Evolutionary conservation across 2,888 invertebrate genomes (phyloP), one percentile per base, ranked within the genome.

Genomic region (Falcaria lacertinaria): DNA sequence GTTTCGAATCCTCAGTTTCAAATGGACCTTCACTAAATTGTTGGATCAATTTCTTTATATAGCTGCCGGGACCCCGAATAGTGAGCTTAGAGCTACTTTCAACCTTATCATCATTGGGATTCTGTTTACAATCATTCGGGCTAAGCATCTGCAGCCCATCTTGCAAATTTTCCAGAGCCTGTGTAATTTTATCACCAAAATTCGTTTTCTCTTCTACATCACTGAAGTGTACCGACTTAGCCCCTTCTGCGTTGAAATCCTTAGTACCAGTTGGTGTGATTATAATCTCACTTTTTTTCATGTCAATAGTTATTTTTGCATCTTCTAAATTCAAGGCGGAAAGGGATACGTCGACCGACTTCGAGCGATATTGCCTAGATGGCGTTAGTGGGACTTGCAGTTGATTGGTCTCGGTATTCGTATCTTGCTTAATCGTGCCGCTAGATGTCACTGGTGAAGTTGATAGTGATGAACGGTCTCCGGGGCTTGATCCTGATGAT

Each of bases 281-380:
- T 0, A 64, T 71, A 0, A 89, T 87, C 70, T 89, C 87, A 28
- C 71, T 86, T n/a, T 77, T 84, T 52, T 78, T 80, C 49, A 79
- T 74, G 39, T 89, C 83, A 4, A 89, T 75, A 0, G 84, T 86
- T 15, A 88, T 78, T 69, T 77, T 80, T 15, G 87, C 80, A 14
- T 86, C 87, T 5, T 86, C 83, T 4, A 87, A 53, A 32, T 66
- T 72, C 3, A 88, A 52, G 1, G 78, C 78, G 1, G 80, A 64
- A 1, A 89, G 73, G 1, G 90, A 81, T 1, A 90, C 87, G 49
- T 91, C 91, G 1, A 91, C 89, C 0, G 91, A 92, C 69, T 89
- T 90, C 0, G 91, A 92, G 32, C 92, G 72, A 50, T 75, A 79
- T 51, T 90, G 90, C 46, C 89, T 80, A 28, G 79, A 74, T 44